A percentile compares a stretch with the other conserved stretches of the same genome.
Evolutionary conservation across 2,888 invertebrate species (phyloP).

Genomic region (Pheosia gnoma): DNA sequence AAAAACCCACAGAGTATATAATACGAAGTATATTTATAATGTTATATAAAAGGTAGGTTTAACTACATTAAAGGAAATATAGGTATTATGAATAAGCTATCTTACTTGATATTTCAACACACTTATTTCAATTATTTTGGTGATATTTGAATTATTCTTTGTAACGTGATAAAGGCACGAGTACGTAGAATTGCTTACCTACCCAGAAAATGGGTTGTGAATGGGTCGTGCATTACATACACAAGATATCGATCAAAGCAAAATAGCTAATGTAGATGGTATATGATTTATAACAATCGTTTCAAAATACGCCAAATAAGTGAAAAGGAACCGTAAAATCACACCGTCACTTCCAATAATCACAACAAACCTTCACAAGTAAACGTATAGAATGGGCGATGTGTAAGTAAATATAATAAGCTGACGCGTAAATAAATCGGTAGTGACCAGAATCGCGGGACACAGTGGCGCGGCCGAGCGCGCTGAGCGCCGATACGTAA

Average conservation of each 20-base stretch:
- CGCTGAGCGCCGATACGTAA: slow-evolving; percentile 70
- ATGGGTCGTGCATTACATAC: too few species aligned
- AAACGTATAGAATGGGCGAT: slow-evolving; percentile 47
- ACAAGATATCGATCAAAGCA: background rate
- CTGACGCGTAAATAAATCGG: slow-evolving; percentile 59
- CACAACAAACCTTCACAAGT: slow-evolving; percentile 75
- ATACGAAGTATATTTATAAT: too few species aligned
- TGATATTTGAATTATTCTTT: background rate
- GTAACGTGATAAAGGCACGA: background rate
- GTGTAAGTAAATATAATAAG: slow-evolving; percentile 56
- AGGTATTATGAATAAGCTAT: too few species aligned
- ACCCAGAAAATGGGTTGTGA: background rate
- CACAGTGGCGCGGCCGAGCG: slow-evolving; percentile 61
- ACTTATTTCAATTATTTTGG: background rate
- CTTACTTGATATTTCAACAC: background rate
- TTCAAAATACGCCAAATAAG: slow-evolving; percentile 17
- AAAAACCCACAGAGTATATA: too few species aligned
- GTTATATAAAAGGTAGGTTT: too few species aligned
- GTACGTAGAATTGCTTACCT: background rate
- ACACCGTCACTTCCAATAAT: slow-evolving; percentile 67
- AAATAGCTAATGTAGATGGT: background rate
- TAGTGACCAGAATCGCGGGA: slow-evolving; percentile 49
- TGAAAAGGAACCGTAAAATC: slow-evolving; percentile 62
- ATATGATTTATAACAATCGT: background rate
- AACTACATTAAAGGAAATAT: too few species aligned